Evolutionary conservation across 2,113 vertebrate species (phyloP), one percentile per base, ranked within the genome.

Genomic region (Myocastor coypus): DNA sequence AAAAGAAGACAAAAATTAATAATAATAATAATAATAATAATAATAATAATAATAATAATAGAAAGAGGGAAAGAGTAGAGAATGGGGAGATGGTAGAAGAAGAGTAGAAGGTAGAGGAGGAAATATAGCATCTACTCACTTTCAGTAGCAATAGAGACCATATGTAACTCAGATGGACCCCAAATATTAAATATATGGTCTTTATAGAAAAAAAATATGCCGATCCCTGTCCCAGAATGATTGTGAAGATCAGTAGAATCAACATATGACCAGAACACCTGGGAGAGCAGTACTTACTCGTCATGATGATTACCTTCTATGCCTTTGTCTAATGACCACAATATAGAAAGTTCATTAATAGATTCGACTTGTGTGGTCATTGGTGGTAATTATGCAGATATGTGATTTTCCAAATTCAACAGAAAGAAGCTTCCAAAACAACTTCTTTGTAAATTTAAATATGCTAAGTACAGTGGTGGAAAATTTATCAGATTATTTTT

Each of bases 361-460:
- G 61, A 80, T 82, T 61, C 20, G 83, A 61, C 42, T 91, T 66
- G 19, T 59, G 50, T 37, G 22, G 80, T 19, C 3, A 80, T 71
- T 94, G 80, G 34, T 26, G 81, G 57, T 37, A 52, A 69, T 83
- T 84, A 5, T 52, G 7, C 30, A 59, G n/a, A 59, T 50, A 71
- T 26, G 28, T 87, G 57, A 78, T 68, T 87, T 34, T 75, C 87
- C 61, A 88, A 88, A 81, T 24, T 81, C 69, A 28, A 84, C 55
- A 93, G 14, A 95, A 87, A 94, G 92, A 92, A 71, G 1, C 22
- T 91, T 83, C 61, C 46, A 96, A 80, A 13, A 84, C 14, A 26
- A 5, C 32, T 26, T 90, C 55, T n/a, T n/a, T 34, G 50, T 94
- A 77, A 94, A 86, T 20, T 66, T 9, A 75, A 66, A 80, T 52